Evolutionary conservation across 1,140 invertebrate species (phyloP).

Genomic region (Drosophila repleta): DNA sequence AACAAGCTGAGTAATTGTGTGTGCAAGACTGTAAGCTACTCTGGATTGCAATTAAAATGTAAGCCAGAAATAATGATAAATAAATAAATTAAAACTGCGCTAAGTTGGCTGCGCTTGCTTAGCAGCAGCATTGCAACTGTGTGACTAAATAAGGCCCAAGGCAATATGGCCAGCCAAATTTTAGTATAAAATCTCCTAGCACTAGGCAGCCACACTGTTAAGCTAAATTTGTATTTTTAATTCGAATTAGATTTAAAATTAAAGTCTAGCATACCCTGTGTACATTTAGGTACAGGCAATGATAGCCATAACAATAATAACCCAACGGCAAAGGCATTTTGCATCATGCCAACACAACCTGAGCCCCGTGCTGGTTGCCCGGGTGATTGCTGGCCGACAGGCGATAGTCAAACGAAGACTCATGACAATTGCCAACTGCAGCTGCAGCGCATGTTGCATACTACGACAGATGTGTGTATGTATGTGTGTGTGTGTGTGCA

Average conservation of each 20-base stretch:
- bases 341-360: slow-evolving; percentile 33
- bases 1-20: slow-evolving; percentile 18
- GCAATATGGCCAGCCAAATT: not conserved
- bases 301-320: slow-evolving; percentile 40
- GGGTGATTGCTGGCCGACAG: slow-evolving; percentile 68
- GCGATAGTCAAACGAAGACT: slow-evolving; percentile 44
- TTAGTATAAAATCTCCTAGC: not conserved
- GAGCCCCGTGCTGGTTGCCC: slow-evolving; percentile 49
- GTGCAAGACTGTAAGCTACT: slow-evolving; percentile 3
- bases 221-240: not conserved
- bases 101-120: slow-evolving; percentile 2
- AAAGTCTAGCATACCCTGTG: not conserved
- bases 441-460: slow-evolving; percentile 13
- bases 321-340: slow-evolving; percentile 40
- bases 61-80: too few relatives aligned
- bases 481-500: slow-evolving; percentile 22
- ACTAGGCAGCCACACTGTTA: not conserved
- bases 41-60: not conserved
- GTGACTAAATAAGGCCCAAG: not conserved
- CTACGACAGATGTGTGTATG: not conserved
- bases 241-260: not conserved
- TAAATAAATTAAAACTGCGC: not conserved
- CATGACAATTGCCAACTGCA: slow-evolving; percentile 66
- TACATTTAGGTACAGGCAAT: slow-evolving; percentile 6
- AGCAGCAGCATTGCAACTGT: not conserved